These are phyloP conservation scores for Pogonocherus hispidulus DNA, from an alignment of 2,888 invertebrate species.

Conservation along the genomic window DNA sequence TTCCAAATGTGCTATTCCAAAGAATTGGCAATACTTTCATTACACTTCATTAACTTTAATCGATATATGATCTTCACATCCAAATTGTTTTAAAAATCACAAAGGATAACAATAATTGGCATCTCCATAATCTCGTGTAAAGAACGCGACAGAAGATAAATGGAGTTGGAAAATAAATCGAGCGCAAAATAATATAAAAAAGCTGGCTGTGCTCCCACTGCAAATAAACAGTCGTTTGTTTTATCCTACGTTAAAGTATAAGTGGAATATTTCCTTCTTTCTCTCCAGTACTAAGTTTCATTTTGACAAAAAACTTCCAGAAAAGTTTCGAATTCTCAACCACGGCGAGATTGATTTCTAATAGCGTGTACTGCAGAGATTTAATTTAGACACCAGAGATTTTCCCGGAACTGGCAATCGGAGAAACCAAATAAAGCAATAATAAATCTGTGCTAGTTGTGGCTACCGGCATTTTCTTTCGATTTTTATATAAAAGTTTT, in stretches of 20 bases:
- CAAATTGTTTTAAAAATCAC: no score
- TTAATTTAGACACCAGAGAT: background rate
- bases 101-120: no score
- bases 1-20: no score
- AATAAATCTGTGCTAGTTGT: background rate
- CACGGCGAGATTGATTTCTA: slow-evolving; percentile 1
- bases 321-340: background rate
- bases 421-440: background rate
- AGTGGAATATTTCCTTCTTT: no score
- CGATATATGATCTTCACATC: no score
- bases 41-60: no score
- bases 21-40: no score
- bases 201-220: background rate
- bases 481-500: background rate
- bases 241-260: no score
- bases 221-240: background rate
- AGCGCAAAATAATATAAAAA: background rate
- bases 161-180: background rate
- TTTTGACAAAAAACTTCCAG: background rate
- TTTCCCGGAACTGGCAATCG: background rate
- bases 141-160: background rate
- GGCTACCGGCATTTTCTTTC: background rate
- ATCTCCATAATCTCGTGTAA: background rate
- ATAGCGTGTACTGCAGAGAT: background rate
- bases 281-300: background rate